phyloP scores from a whole-genome alignment of 2,888 invertebrate species.

The Mimas tiliae region DNA sequence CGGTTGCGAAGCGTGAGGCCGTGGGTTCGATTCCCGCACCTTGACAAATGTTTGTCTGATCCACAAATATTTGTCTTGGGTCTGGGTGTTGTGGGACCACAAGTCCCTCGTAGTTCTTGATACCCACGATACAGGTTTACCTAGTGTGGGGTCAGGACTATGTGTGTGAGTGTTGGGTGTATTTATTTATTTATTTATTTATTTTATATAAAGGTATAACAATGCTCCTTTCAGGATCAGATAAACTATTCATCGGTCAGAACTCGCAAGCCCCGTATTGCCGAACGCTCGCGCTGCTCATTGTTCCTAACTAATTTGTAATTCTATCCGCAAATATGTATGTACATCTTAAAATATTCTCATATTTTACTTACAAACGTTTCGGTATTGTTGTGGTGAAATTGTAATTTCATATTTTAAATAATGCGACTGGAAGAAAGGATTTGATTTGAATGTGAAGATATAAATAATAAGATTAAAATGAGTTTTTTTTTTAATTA shows the following conservation, averaged over 20 bases:
- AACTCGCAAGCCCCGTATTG: slow-evolving; percentile 6
- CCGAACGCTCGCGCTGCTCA: background rate
- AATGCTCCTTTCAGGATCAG: slow-evolving; percentile 4
- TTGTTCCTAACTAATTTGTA: slow-evolving; percentile 16
- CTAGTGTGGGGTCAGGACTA: no score
- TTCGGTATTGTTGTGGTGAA: background rate
- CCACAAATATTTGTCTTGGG: no score
- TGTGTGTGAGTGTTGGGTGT: no score
- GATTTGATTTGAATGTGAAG: no score
- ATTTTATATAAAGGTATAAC: background rate
- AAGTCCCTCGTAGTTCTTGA: no score
- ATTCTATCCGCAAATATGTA: slow-evolving; percentile 19
- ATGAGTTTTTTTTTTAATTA: no score
- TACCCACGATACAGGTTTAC: no score
- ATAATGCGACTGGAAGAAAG: background rate
- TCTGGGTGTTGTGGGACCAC: no score
- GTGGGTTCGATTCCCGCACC: no score
- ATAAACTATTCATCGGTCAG: slow-evolving; percentile 13
- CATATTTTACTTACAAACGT: background rate
- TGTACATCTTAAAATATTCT: background rate
- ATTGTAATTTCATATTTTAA: background rate
- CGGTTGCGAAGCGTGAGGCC: no score
- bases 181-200: background rate
- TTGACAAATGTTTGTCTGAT: no score
- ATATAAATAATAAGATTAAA: no score